phyloP scores from a whole-genome alignment of 1,140 invertebrate genomes.

The Mercenaria mercenaria region DNA sequence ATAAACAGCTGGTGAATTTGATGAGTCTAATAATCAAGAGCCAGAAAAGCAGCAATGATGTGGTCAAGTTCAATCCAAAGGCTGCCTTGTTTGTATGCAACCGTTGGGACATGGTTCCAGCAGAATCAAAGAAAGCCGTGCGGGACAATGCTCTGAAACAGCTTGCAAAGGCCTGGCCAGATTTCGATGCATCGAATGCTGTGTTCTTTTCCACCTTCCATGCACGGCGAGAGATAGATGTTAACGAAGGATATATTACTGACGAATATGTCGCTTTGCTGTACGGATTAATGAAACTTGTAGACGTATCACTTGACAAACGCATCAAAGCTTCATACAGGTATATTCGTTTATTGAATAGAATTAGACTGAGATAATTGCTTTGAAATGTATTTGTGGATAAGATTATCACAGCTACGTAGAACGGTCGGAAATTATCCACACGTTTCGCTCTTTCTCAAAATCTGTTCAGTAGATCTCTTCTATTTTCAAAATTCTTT shows the following conservation, averaged over 20 bases:
- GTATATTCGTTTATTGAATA: no score
- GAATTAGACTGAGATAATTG: background rate
- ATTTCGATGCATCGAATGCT: slow-evolving; percentile 61
- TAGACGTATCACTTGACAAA: slow-evolving; percentile 63
- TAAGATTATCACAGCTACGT: no score
- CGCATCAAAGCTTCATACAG: slow-evolving; percentile 71
- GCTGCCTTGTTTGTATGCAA: slow-evolving; percentile 79
- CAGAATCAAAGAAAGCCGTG: slow-evolving; percentile 62
- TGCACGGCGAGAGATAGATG: slow-evolving; percentile 58
- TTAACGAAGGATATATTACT: slow-evolving; percentile 68
- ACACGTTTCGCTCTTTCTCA: no score
- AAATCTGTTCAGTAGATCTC: no score
- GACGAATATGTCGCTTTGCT: slow-evolving; percentile 68
- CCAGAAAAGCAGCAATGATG: slow-evolving; percentile 42
- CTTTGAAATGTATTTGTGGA: background rate
- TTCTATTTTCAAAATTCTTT: no score
- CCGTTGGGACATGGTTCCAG: slow-evolving; percentile 75
- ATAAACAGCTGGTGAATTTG: slow-evolving; percentile 52
- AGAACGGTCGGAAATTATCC: no score
- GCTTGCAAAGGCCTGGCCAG: slow-evolving; percentile 74
- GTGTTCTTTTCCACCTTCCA: slow-evolving; percentile 73
- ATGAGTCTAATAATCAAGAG: slow-evolving; percentile 64
- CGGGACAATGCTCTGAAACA: slow-evolving; percentile 68
- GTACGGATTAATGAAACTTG: slow-evolving; percentile 67
- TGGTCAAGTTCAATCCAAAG: slow-evolving; percentile 70